phyloP scores from a whole-genome alignment of 53 echinoderm and acorn worm species.

The Temnopleurus reevesii region DNA sequence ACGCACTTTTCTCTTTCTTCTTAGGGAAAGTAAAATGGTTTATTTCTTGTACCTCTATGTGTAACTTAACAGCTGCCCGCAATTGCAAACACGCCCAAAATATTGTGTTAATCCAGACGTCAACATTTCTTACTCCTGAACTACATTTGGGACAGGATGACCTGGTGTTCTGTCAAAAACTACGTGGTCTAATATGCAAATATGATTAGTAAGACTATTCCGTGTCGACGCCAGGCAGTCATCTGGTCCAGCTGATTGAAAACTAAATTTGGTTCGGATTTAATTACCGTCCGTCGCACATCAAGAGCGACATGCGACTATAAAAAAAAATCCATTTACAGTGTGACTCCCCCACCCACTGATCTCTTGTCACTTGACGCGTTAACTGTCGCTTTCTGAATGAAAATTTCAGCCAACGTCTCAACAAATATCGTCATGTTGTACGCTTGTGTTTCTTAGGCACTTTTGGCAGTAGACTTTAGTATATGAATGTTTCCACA shows the following conservation, averaged over 20 bases:
- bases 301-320: not conserved
- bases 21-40: not conserved
- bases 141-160: not conserved
- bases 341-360: not conserved
- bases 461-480: too few species aligned
- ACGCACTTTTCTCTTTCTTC: not conserved
- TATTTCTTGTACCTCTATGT: not conserved
- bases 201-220: conserved; percentile 10
- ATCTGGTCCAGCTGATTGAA: conserved; percentile 35
- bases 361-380: conserved; percentile 16
- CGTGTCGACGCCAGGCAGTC: conserved; percentile 12
- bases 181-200: conserved; percentile 27
- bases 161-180: conserved; percentile 11
- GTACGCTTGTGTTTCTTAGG: not conserved
- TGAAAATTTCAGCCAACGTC: not conserved
- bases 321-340: not conserved
- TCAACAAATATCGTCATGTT: not conserved
- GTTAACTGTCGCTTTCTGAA: not conserved
- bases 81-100: not conserved
- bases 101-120: conserved; percentile 27
- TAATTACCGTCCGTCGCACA: not conserved
- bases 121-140: not conserved
- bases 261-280: conserved; percentile 42
- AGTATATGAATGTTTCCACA: too few species aligned
- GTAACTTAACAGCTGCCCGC: not conserved